A percentile compares a stretch with the other conserved stretches of the same genome.
phyloP scores from a whole-genome alignment of 30 jellyfish, hydroid and myxozoan species.

The Pseudorhiza aurosa region DNA sequence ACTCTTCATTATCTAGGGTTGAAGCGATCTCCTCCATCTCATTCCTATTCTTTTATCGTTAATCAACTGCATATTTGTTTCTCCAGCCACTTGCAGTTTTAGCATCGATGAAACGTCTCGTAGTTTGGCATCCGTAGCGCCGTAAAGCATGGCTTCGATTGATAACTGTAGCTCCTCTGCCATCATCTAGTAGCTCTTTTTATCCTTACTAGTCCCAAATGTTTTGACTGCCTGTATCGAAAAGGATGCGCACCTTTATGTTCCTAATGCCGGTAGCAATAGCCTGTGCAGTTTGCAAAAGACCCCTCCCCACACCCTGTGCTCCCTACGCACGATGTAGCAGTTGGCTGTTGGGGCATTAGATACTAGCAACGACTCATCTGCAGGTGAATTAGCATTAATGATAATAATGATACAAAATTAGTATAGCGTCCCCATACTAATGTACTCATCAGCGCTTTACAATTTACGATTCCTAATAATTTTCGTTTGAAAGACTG shows the following conservation, averaged over 20 bases:
- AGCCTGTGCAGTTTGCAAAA: slow-evolving; percentile 58
- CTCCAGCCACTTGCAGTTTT: not conserved
- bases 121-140: slow-evolving; percentile 5
- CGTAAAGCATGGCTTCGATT: slow-evolving; percentile 3
- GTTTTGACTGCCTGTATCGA: slow-evolving; percentile 47
- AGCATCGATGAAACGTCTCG: slow-evolving; percentile 12
- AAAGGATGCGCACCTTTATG: slow-evolving; percentile 29
- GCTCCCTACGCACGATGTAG: slow-evolving; percentile 42
- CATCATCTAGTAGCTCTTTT: not conserved
- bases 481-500: too few relatives aligned
- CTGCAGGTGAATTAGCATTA: not conserved
- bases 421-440: too few relatives aligned
- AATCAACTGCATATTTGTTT: not conserved
- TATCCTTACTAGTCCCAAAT: too few relatives aligned
- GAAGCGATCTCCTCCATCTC: not conserved
- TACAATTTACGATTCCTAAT: too few relatives aligned
- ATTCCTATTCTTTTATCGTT: not conserved
- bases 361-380: not conserved
- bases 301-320: slow-evolving; percentile 44
- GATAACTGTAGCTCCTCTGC: slow-evolving; percentile 34
- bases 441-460: too few relatives aligned
- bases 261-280: slow-evolving; percentile 17
- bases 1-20: not conserved
- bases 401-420: too few relatives aligned
- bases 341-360: not conserved